These are phyloP conservation scores for Drosophila borborema DNA, from an alignment of 2,888 invertebrate species.

Conservation along the genomic window DNA sequence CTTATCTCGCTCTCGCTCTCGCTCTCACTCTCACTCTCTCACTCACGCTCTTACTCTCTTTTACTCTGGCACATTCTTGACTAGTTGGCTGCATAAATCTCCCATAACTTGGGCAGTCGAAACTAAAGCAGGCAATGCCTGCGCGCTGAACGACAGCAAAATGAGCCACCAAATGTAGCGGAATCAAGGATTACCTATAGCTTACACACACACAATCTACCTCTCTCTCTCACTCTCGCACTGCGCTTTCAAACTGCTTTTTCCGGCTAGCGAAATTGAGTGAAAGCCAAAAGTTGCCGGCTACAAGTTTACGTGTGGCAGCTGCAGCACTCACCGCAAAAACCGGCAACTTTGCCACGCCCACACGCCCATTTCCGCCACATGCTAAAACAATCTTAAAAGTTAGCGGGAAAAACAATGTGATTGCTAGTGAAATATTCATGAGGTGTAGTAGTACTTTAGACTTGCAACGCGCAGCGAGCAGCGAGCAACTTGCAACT, in stretches of 20 bases:
- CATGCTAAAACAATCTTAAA: constrained; percentile 80
- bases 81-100: constrained; percentile 72
- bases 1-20: constrained; percentile 49
- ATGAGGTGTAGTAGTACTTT: constrained; percentile 58
- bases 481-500: constrained; percentile 33
- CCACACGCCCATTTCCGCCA: constrained; percentile 72
- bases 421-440: constrained; percentile 82
- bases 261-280: constrained; percentile 68
- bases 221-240: not conserved
- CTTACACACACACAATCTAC: constrained; percentile 19
- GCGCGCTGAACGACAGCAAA: constrained; percentile 51
- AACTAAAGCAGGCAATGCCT: constrained; percentile 40
- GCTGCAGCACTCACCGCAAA: constrained; percentile 25
- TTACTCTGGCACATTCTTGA: constrained; percentile 29
- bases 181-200: constrained; percentile 70
- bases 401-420: constrained; percentile 81
- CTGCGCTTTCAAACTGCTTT: constrained; percentile 57
- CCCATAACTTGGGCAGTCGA: constrained; percentile 61
- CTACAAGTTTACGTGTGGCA: constrained; percentile 66
- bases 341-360: constrained; percentile 34
- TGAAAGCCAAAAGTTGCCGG: constrained; percentile 73
- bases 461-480: constrained; percentile 36
- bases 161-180: constrained; percentile 69
- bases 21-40: not conserved
- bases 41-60: not conserved